Base-by-base conservation (phyloP, 1,140 invertebrate species). In the Manduca sexta region DNA sequence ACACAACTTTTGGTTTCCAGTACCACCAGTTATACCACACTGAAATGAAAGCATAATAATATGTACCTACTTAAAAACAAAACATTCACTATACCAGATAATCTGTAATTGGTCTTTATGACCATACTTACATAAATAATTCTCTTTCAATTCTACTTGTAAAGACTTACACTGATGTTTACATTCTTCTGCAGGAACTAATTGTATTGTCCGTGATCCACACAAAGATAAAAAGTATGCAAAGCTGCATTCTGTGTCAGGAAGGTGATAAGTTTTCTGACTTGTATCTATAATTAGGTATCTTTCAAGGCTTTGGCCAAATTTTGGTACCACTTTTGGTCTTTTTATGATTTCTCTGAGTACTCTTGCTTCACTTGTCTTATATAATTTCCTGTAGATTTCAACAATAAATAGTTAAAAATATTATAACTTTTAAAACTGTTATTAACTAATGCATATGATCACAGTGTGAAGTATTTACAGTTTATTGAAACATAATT, bases 21-120 rank as follows among this genome's bases (percentile, higher is more conserved):
- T 93, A 94, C 90, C 93, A 93, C 93, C 93, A 94, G 72, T 94
- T 94, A 64, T 93, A 94, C 89, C 91, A 93, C 59, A 94, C 92
- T 94, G 80, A 57, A 91, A 90, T 54, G 67, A 72, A 31, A 74
- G 84, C 62, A 69, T 46, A 44, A 48, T 33, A 31, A 44, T 50
- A 5, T 49, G 29, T 38, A 34, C 11, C 10, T 41, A 7, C 13
- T 38, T 30, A 38, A 45, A 40, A n/a, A 37, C 34, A 43, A 44
- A 18, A 34, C 14, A 16, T n/a, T n/a, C n/a, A n/a, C n/a, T n/a
- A n/a, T n/a, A n/a, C n/a, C n/a, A n/a, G n/a, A n/a, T n/a, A n/a
- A n/a, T n/a, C n/a, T n/a, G n/a, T n/a, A n/a, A n/a, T n/a, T n/a
- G n/a, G n/a, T n/a, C n/a, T n/a, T n/a, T n/a, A 41, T 15, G 48